Evolutionary conservation across 2,888 invertebrate genomes (phyloP), one percentile per base, ranked within the genome.

Genomic region (Drosophila stalkeri): DNA sequence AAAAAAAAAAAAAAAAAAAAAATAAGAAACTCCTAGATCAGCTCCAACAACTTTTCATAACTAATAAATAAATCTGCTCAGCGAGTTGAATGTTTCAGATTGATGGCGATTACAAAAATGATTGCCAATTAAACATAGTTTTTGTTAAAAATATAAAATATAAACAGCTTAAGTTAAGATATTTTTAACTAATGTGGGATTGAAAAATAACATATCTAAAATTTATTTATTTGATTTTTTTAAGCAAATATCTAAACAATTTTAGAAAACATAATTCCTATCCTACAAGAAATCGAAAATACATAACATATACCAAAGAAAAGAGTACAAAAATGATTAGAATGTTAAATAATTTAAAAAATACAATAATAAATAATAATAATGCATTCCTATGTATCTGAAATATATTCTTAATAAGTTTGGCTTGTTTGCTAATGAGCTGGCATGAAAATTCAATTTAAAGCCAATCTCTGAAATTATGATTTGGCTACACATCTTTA

Each of bases 61-160:
- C 55, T 70, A 69, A 60, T 59, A 60, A 54, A 69, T 60, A 69
- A 52, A 46, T 14, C 16, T 31, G 27, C 20, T n/a, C 12, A 47
- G 5, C 31, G 16, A 43, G 12, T 18, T 5, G 12, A 41, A 57
- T 12, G 20, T 57, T 49, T 16, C 33, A 60, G 60, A 39, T 60
- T 27, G 18, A 37, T 27, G 47, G n/a, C 47, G 47, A 5, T 27
- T 49, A 18, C 27, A 6, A 3, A 18, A 18, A 11, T 16, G 60
- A 60, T 49, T 31, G 16, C 14, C 18, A 18, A 18, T 5, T 16
- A 56, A 41, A 4, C n/a, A 27, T n/a, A 31, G 23, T 27, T 41
- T 31, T 18, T 14, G 14, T 18, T 8, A 31, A 8, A n/a, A 23
- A n/a, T 37, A 39, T 39, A 20, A 37, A 9, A 37, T 37, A 52